phyloP scores from a whole-genome alignment of 2,888 invertebrate species.

The Ametastegia equiseti region DNA sequence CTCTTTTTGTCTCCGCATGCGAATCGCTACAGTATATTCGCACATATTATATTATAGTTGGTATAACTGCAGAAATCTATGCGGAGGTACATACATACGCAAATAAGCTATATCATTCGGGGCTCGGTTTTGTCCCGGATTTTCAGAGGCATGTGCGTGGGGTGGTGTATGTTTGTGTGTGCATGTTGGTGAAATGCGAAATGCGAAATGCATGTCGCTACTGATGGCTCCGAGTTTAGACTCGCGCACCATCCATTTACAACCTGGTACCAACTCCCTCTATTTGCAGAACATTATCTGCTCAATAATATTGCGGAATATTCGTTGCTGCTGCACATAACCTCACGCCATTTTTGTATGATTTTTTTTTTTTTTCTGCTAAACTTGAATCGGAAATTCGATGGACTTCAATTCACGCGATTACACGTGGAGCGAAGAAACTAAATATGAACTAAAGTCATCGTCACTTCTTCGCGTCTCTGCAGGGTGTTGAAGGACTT shows the following conservation, averaged over 20 bases:
- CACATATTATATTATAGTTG: too few relatives aligned
- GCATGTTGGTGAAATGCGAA: slow-evolving; percentile 35
- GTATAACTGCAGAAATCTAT: slow-evolving; percentile 37
- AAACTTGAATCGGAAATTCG: background rate
- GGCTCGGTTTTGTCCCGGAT: background rate
- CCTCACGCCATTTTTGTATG: background rate
- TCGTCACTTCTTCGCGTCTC: too few relatives aligned
- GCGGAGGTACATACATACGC: slow-evolving; percentile 34
- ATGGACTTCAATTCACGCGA: too few relatives aligned
- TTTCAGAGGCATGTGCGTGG: slow-evolving; percentile 20
- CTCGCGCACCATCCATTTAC: slow-evolving; percentile 35
- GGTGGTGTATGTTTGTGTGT: slow-evolving; percentile 10
- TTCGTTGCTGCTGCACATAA: slow-evolving; percentile 44
- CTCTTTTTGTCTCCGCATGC: too few relatives aligned
- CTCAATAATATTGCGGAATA: slow-evolving; percentile 51
- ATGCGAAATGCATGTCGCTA: slow-evolving; percentile 53
- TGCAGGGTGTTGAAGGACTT: too few relatives aligned
- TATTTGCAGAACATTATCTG: slow-evolving; percentile 49
- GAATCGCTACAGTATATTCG: too few relatives aligned
- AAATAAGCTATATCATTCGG: slow-evolving; percentile 11
- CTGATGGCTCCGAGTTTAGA: slow-evolving; percentile 51
- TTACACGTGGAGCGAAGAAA: too few relatives aligned
- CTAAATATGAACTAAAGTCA: too few relatives aligned
- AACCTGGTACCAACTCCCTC: slow-evolving; percentile 31
- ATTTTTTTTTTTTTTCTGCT: background rate